These are phyloP conservation scores for Oscheius sp. DNA, from an alignment of 2,888 invertebrate species.

Conservation along the genomic window DNA sequence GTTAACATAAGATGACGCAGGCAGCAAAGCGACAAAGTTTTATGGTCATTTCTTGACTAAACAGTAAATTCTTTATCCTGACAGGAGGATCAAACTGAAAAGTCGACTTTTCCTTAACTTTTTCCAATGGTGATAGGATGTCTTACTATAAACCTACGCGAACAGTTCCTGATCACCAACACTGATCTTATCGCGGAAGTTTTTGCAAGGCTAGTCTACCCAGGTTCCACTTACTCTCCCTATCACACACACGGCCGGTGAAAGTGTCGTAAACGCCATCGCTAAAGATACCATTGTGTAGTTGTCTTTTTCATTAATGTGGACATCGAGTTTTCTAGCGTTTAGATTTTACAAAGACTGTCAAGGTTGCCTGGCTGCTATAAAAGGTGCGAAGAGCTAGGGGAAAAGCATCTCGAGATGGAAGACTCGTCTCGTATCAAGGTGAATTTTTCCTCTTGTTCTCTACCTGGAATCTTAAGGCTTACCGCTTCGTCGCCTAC, in stretches of 20 bases:
- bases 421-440: constrained; percentile 21
- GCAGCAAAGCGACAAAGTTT: too few relatives aligned
- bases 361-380: constrained; percentile 14
- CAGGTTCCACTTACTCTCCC: neutral
- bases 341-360: neutral
- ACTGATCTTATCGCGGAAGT: too few relatives aligned
- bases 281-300: constrained; percentile 13
- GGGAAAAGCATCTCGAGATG: constrained; percentile 19
- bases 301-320: constrained; percentile 5
- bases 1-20: too few relatives aligned
- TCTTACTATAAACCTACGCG: too few relatives aligned
- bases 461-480: neutral
- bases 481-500: constrained; percentile 58
- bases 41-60: too few relatives aligned
- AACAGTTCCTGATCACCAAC: too few relatives aligned
- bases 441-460: neutral
- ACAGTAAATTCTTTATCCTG: too few relatives aligned
- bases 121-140: too few relatives aligned
- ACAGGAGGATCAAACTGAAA: too few relatives aligned
- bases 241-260: neutral
- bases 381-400: neutral
- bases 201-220: too few relatives aligned
- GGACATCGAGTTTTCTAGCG: constrained; percentile 17
- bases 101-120: too few relatives aligned
- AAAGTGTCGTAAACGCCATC: too few relatives aligned